These are phyloP conservation scores for Alexandromys fortis DNA, from an alignment of 2,113 vertebrate genomes.

Conservation along the genomic window DNA sequence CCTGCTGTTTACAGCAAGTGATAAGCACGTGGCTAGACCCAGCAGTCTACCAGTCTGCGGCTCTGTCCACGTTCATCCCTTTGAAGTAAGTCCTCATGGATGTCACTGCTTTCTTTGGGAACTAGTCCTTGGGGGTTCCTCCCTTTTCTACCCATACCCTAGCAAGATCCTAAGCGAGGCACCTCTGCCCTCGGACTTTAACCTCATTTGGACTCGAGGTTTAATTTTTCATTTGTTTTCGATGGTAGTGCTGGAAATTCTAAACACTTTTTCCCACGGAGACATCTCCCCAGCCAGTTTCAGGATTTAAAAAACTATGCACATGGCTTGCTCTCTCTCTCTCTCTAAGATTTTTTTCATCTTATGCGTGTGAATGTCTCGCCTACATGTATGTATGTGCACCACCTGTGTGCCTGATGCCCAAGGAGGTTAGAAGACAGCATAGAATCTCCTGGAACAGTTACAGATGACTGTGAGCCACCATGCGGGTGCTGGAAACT, in stretches of 20 bases:
- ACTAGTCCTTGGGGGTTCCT: not conserved
- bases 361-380: not conserved
- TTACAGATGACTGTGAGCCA: not conserved
- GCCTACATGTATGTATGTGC: not conserved
- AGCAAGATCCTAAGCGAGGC: not conserved
- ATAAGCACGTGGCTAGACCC: not conserved
- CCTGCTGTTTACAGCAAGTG: not conserved
- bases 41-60: not conserved
- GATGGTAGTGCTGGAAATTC: not conserved
- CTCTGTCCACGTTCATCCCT: not conserved
- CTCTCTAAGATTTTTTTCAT: not conserved
- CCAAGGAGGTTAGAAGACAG: not conserved
- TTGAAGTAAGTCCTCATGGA: not conserved
- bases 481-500: not conserved
- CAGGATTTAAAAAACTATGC: not conserved
- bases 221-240: not conserved
- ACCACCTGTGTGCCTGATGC: not conserved
- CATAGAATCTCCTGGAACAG: not conserved
- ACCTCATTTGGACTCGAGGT: not conserved
- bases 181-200: not conserved
- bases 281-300: not conserved
- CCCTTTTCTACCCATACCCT: not conserved
- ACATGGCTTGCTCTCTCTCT: not conserved
- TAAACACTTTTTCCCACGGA: not conserved
- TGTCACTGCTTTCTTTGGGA: not conserved